A percentile compares a stretch with the other conserved stretches of the same genome.
Conservation (phyloP, 1,140 invertebrate genomes). For the Sminthurinus signatus region DNA sequence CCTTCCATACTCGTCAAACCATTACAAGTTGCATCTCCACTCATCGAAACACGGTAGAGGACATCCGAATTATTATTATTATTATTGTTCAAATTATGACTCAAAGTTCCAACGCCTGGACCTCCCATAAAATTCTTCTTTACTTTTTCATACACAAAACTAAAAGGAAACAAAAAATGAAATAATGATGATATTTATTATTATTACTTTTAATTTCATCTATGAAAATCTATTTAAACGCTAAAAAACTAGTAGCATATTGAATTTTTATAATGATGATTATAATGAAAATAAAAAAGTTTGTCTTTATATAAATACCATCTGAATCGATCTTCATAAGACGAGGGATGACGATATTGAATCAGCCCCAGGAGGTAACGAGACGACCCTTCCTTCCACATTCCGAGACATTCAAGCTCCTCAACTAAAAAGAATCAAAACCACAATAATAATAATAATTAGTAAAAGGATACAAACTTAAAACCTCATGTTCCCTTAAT, state of each 20-base stretch:
- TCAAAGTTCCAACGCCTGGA: neutral
- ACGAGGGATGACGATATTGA: constrained; percentile 45
- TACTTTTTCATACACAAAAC: constrained; percentile 46
- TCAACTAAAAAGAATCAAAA: constrained; percentile 45
- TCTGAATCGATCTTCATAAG: constrained; percentile 45
- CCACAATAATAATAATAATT: no score
- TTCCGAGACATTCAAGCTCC: constrained; percentile 48
- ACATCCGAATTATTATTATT: constrained; percentile 34
- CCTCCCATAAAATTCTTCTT: constrained; percentile 22
- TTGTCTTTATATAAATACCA: no score
- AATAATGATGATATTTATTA: no score
- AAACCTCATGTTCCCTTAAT: no score
- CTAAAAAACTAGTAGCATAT: no score
- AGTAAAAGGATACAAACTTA: no score
- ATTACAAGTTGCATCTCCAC: constrained; percentile 72
- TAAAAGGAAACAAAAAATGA: no score
- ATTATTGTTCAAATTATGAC: neutral
- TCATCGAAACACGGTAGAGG: constrained; percentile 63
- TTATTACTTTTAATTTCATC: no score
- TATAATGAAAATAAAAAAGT: no score
- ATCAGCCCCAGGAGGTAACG: constrained; percentile 49
- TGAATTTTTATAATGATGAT: no score
- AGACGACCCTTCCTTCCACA: constrained; percentile 51
- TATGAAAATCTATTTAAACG: no score
- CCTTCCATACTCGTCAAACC: constrained; percentile 53